Evolutionary conservation across 2,888 invertebrate genomes (phyloP).

Genomic region (Pediacus dermestoides): DNA sequence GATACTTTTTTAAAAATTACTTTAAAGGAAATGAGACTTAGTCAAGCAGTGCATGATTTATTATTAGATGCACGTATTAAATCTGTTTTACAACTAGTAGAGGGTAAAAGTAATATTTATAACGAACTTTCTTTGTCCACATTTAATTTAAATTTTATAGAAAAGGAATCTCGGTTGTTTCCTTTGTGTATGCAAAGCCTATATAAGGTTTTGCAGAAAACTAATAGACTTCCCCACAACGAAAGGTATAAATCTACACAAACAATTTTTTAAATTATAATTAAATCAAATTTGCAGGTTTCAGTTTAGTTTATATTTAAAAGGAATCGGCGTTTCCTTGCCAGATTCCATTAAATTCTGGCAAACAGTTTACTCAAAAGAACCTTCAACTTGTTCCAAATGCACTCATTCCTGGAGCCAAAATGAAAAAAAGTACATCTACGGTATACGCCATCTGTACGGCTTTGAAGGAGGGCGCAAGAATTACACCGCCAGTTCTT

Average conservation of each 20-base stretch:
- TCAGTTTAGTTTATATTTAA: conserved; percentile 66
- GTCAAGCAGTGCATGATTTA: conserved; percentile 42
- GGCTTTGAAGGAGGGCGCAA: conserved; percentile 65
- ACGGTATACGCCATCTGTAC: conserved; percentile 67
- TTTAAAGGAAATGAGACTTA: conserved; percentile 40
- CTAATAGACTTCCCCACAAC: conserved; percentile 63
- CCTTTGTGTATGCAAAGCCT: conserved; percentile 67
- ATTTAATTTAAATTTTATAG: conserved; percentile 46
- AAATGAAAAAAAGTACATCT: conserved; percentile 51
- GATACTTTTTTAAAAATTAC: conserved; percentile 47
- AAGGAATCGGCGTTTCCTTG: conserved; percentile 66
- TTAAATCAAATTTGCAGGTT: conserved; percentile 48
- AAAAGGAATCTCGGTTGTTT: conserved; percentile 50
- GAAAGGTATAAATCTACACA: conserved; percentile 49
- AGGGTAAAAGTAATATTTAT: conserved; percentile 26
- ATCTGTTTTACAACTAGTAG: conserved; percentile 39
- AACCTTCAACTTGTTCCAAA: conserved; percentile 47
- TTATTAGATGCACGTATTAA: conserved; percentile 44
- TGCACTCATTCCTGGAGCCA: conserved; percentile 65
- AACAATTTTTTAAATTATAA: no score
- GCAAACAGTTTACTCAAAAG: conserved; percentile 60
- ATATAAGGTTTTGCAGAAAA: conserved; percentile 53
- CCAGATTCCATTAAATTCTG: conserved; percentile 64
- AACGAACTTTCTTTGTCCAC: no score
- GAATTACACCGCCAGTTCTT: conserved; percentile 59